Evolutionary conservation across 1,140 invertebrate species (phyloP), one percentile per base, ranked within the genome.

Genomic region (Brachionus koreanus): DNA sequence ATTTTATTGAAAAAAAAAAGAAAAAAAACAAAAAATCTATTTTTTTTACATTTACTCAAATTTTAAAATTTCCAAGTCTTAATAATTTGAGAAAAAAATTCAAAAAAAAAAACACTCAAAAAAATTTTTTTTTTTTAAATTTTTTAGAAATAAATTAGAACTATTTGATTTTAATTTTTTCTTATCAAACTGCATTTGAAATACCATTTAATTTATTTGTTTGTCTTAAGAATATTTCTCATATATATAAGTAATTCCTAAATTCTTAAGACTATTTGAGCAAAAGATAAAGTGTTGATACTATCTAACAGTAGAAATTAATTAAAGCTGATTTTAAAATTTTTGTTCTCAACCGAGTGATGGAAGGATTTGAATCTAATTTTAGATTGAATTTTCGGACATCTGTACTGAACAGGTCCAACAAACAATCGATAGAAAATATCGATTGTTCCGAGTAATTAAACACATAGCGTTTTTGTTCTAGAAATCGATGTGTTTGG

Each of bases 401-500:
- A 57, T n/a, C 49, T 57, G 49, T 57, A 57, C 0, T 57, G n/a
- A 19, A 57, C 49, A 57, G 49, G 49, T 57, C 49, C 49, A 57
- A 57, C n/a, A 25, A 57, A 57, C 49, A 57, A 57, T 57, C 49
- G 49, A 57, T 57, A 57, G 19, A n/a, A 19, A 57, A 57, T 57
- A 57, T 57, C 49, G 49, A 57, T 57, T 57, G 49, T 57, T 57
- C 49, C 49, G 49, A 19, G 49, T 57, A 57, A 57, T 57, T 57
- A 57, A 57, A 57, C 49, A 57, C 49, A 57, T 57, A 57, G 49
- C 49, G 19, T 57, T 57, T n/a, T 57, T 57, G 49, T 57, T 57
- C 49, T 23, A 25, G 49, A 57, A 57, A 13, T 65, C 25, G 10
- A 37, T 65, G 63, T 65, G 63, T 65, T 29, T 65, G 63, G 25